Percentiles rank a stretch among this genome's conserved stretches.
These are phyloP conservation scores for Ormyrus labotus DNA, from an alignment of 2,888 invertebrate species.

Conservation along the genomic window DNA sequence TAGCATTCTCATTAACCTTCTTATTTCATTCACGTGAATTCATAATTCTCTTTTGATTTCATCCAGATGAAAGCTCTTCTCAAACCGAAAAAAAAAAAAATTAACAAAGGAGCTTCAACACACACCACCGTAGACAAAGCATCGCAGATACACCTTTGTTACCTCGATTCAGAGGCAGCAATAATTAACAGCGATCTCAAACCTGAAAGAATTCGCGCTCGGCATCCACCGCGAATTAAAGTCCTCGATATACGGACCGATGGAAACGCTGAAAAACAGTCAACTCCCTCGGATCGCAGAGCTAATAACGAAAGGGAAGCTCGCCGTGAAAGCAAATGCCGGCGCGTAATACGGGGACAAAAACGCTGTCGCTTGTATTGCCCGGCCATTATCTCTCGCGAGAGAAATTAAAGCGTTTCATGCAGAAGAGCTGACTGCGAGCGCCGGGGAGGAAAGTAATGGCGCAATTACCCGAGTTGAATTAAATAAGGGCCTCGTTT, in stretches of 20 bases:
- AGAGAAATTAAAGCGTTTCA: background rate
- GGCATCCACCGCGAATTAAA: background rate
- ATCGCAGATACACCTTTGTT: too few species aligned
- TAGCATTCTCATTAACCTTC: too few species aligned
- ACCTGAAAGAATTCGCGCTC: background rate
- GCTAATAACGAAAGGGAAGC: background rate
- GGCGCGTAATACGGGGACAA: background rate
- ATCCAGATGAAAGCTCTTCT: too few species aligned
- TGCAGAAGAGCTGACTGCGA: background rate
- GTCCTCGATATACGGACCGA: background rate
- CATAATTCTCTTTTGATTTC: too few species aligned
- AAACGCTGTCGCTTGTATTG: background rate
- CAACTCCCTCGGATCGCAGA: background rate
- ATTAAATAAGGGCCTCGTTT: background rate
- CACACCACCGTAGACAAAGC: too few species aligned
- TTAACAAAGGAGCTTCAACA: too few species aligned
- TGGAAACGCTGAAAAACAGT: background rate
- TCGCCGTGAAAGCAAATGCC: background rate
- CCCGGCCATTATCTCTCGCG: background rate
- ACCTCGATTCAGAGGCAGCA: too few species aligned
- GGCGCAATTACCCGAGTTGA: background rate
- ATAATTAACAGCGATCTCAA: background rate
- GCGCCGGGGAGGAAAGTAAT: background rate
- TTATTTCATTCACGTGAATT: too few species aligned
- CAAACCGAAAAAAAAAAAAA: too few species aligned